Conservation (phyloP, 2,797 vertebrate genomes). For the Dicrostonyx torquatus region DNA sequence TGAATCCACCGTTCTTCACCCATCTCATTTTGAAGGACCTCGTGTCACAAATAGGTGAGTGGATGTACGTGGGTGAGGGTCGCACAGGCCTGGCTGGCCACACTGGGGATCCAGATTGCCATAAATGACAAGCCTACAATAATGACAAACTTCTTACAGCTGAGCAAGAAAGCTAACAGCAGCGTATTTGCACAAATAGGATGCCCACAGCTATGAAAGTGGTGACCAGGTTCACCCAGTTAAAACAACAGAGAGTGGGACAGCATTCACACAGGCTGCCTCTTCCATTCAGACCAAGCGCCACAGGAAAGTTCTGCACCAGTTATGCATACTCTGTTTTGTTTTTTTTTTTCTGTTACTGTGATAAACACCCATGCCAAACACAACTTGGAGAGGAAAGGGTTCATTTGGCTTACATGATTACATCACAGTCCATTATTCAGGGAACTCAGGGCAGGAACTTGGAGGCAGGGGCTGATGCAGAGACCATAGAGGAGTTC, state of each 20-base stretch:
- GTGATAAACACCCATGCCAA: not conserved
- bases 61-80: not conserved
- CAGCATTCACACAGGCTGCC: not conserved
- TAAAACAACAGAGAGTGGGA: not conserved
- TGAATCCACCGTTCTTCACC: not conserved
- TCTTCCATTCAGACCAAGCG: not conserved
- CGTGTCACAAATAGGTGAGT: not conserved
- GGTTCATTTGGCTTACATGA: no score
- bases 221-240: fast-evolving
- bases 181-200: not conserved
- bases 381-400: not conserved
- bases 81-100: not conserved
- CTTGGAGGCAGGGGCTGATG: not conserved
- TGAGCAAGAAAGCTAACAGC: fast-evolving
- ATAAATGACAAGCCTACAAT: not conserved
- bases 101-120: not conserved
- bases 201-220: fast-evolving
- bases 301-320: not conserved
- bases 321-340: not conserved
- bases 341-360: not conserved
- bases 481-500: no score
- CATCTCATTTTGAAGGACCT: not conserved
- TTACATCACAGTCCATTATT: not conserved
- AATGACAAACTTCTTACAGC: not conserved
- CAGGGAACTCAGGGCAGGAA: not conserved